Evolutionary conservation across 1,140 invertebrate species (phyloP).

Genomic region (Papilio helenus): DNA sequence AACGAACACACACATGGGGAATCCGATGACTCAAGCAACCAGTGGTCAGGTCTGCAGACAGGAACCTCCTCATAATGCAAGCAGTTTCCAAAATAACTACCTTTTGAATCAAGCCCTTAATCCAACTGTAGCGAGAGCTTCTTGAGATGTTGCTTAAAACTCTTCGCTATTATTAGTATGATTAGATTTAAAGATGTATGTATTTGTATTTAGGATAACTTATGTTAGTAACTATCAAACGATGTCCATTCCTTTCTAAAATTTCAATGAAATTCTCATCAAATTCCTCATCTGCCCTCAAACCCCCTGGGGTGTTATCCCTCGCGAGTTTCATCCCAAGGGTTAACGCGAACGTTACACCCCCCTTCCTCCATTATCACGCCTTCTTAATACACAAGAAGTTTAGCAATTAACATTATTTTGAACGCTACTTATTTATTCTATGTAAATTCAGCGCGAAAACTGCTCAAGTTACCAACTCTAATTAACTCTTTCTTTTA

Average conservation of each 20-base stretch:
- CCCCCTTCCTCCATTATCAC: constrained; percentile 11
- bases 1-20: no score
- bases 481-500: constrained; percentile 35
- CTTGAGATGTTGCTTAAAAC: no score
- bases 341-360: constrained; percentile 19
- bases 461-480: constrained; percentile 30
- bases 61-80: no score
- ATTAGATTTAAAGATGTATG: no score
- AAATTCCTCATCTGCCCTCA: constrained; percentile 7
- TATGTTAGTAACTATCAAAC: not conserved
- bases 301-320: not conserved
- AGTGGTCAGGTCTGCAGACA: no score
- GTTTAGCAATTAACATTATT: constrained; percentile 39
- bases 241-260: constrained; percentile 4
- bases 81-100: no score
- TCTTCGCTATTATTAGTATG: no score
- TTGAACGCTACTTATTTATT: constrained; percentile 41
- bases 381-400: constrained; percentile 40
- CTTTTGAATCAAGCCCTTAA: no score
- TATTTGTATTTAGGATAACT: not conserved
- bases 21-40: no score
- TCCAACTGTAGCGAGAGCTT: no score
- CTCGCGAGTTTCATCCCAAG: constrained; percentile 18
- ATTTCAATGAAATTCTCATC: constrained; percentile 1
- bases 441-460: constrained; percentile 29